phyloP scores from a whole-genome alignment of 2,888 invertebrate genomes.

The Pandemis cinnamomeana region DNA sequence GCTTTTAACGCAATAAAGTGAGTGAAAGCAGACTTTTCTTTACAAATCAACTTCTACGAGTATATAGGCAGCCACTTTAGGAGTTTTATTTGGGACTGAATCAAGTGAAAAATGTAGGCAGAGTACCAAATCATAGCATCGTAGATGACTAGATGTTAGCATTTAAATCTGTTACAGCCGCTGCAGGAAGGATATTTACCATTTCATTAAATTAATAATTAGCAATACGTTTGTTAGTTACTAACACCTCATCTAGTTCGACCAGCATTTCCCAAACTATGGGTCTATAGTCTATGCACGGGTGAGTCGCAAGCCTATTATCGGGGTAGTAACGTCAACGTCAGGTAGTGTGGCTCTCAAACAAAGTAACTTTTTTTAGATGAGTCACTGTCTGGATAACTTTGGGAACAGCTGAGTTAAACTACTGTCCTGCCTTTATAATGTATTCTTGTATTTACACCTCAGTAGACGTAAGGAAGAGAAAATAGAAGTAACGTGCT shows the following conservation, averaged over 20 bases:
- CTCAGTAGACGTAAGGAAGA: not conserved
- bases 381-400: too few species aligned
- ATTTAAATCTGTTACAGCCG: not conserved
- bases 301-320: too few species aligned
- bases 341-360: too few species aligned
- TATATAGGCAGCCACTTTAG: not conserved
- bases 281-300: too few species aligned
- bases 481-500: slow-evolving; percentile 11
- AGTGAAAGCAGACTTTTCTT: not conserved
- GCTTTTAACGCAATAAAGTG: slow-evolving; percentile 14
- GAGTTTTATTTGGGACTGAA: not conserved
- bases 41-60: not conserved
- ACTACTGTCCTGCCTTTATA: not conserved
- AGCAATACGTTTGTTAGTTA: not conserved
- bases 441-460: not conserved
- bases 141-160: not conserved
- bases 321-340: too few species aligned
- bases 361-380: too few species aligned
- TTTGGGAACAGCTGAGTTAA: too few species aligned
- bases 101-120: not conserved
- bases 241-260: not conserved
- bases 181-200: not conserved
- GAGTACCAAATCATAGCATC: not conserved
- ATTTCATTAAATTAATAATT: not conserved
- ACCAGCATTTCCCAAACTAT: not conserved